phyloP scores from a whole-genome alignment of 2,113 vertebrate genomes.

The Tinamus guttatus region DNA sequence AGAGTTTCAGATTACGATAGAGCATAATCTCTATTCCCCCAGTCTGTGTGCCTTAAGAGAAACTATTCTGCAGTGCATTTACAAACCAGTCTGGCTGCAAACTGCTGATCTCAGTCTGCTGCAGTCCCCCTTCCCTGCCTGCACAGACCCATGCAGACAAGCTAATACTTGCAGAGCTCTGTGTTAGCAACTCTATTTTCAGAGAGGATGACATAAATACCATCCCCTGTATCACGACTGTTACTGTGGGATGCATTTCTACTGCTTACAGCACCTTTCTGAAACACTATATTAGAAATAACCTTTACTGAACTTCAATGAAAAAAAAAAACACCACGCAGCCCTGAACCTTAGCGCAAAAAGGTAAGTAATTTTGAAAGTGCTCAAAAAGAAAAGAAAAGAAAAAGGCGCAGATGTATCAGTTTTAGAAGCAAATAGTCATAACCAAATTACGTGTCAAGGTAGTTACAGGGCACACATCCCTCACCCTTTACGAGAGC shows the following conservation, averaged over 20 bases:
- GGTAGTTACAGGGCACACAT: background rate
- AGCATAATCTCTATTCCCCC: background rate
- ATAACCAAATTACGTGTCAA: background rate
- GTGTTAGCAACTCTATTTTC: background rate
- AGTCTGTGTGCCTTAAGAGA: background rate
- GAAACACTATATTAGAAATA: background rate
- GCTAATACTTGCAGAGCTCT: accelerated
- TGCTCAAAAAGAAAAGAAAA: accelerated
- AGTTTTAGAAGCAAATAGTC: background rate
- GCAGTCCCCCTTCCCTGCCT: background rate
- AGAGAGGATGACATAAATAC: background rate
- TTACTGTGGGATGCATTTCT: background rate
- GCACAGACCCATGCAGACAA: background rate
- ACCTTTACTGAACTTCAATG: background rate
- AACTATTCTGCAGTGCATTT: background rate
- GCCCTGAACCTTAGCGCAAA: background rate
- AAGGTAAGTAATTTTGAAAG: background rate
- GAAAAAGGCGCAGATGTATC: accelerated
- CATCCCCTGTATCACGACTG: accelerated
- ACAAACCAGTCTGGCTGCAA: background rate
- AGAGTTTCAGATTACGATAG: background rate
- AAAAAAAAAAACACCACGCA: accelerated
- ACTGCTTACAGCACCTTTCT: background rate
- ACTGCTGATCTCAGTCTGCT: background rate
- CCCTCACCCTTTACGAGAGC: background rate